Evolutionary conservation across 37 sponge, comb jelly and placozoan genomes (phyloP), one percentile per base, ranked within the genome.

Genomic region (Agelas oroides): DNA sequence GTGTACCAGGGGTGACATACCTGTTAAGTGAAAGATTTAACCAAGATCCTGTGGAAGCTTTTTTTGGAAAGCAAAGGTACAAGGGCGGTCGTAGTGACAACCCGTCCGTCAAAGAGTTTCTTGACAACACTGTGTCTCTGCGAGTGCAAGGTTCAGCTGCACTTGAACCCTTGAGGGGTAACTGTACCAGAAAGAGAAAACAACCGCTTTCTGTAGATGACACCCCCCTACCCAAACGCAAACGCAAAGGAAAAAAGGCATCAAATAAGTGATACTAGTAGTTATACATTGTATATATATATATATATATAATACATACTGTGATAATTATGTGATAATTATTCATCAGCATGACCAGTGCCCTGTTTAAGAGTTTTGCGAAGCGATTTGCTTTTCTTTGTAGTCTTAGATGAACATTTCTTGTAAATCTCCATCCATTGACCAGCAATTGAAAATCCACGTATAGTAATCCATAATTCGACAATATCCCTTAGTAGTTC

Each of bases 41-140:
- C 21, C 83, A 72, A 35, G 83, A 83, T 56, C 64, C 64, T 34
- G 62, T 83, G 21, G 83, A 83, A 37, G 52, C 75, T 25, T 74
- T 74, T 41, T 54, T 74, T 59, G 78, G 78, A 34, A 58, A 77
- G 78, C 78, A 77, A 34, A 57, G 78, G 21, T 61, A 61, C 63
- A 77, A 77, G 39, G 78, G 78, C 30, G 70, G 56, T 53, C 27
- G 71, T 19, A 67, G 41, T 68, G 82, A 81, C 30, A 81, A 81
- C 71, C 82, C 82, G 32, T 53, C 82, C 18, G 70, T 41, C 14
- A 68, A 68, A 52, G 58, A 39, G 25, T 81, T 25, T 35, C 30
- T 81, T 19, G 57, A 66, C 24, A 54, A 67, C 6, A 30, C 83
- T n/a, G 73, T 35, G 46, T 21, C 62, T 33, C 18, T 83, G 56